Evolutionary conservation across 2,113 vertebrate species (phyloP).

Genomic region (Zootoca vivipara): DNA sequence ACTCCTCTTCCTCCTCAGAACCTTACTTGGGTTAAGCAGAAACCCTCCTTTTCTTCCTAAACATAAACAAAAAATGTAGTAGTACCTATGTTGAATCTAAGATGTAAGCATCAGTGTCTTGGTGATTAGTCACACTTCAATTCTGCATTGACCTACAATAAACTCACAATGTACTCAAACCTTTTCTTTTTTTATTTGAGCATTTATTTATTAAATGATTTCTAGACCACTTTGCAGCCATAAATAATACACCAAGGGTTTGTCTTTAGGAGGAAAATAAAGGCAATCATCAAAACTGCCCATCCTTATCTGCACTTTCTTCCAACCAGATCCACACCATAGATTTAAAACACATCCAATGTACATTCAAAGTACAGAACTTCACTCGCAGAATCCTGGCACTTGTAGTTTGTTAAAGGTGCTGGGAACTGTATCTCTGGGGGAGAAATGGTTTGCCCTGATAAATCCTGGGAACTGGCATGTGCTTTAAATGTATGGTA

Average conservation of each 20-base stretch:
- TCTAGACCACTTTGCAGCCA: neutral
- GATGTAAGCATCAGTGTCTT: neutral
- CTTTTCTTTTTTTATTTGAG: neutral
- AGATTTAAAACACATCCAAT: no score
- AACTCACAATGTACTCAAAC: neutral
- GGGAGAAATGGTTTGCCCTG: no score
- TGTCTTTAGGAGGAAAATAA: neutral
- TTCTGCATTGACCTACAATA: neutral
- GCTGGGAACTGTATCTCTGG: no score
- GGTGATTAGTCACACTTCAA: neutral
- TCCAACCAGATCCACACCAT: neutral
- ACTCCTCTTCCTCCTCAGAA: neutral
- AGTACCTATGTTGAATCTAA: neutral
- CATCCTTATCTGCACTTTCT: neutral
- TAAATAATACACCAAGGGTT: neutral
- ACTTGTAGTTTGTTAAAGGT: no score
- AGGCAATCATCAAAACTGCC: neutral
- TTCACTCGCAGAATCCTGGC: no score
- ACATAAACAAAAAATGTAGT: no score
- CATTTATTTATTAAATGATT: neutral
- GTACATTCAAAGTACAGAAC: no score
- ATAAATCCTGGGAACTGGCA: no score
- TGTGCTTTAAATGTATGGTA: no score
- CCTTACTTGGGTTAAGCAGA: neutral
- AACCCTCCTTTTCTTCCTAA: neutral